phyloP scores from a whole-genome alignment of 2,888 invertebrate species.

The Andrena camellia region DNA sequence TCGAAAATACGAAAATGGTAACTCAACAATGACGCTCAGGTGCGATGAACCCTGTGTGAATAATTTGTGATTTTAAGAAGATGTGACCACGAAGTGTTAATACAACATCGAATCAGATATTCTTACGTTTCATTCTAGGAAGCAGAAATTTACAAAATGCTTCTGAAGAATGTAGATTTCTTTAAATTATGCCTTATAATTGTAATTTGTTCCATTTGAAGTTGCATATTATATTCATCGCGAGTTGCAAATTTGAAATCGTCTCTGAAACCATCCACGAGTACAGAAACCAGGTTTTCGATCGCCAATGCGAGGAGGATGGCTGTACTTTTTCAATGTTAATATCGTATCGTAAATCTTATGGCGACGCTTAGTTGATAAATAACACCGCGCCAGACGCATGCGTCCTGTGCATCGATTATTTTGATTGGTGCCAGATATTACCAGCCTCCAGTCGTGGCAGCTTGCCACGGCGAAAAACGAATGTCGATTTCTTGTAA shows the following conservation, averaged over 20 bases:
- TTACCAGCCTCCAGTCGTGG: conserved; percentile 59
- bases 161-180: background rate
- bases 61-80: no score
- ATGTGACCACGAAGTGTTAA: no score
- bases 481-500: conserved; percentile 61
- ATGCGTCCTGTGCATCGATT: conserved; percentile 70
- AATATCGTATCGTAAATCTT: conserved; percentile 55
- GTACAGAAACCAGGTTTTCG: background rate
- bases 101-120: no score
- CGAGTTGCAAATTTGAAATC: background rate
- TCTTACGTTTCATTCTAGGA: background rate
- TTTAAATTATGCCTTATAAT: no score
- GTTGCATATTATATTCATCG: no score
- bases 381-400: conserved; percentile 62
- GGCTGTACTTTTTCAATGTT: conserved; percentile 45
- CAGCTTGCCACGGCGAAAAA: conserved; percentile 67
- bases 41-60: no score
- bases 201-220: no score
- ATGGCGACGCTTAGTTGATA: conserved; percentile 60
- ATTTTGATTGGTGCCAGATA: conserved; percentile 70
- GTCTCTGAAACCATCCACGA: background rate
- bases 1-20: no score
- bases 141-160: background rate
- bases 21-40: no score
- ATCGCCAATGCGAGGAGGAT: background rate